Evolutionary conservation across 2,888 invertebrate genomes (phyloP), one percentile per base, ranked within the genome.

Genomic region (Xanthia togata): DNA sequence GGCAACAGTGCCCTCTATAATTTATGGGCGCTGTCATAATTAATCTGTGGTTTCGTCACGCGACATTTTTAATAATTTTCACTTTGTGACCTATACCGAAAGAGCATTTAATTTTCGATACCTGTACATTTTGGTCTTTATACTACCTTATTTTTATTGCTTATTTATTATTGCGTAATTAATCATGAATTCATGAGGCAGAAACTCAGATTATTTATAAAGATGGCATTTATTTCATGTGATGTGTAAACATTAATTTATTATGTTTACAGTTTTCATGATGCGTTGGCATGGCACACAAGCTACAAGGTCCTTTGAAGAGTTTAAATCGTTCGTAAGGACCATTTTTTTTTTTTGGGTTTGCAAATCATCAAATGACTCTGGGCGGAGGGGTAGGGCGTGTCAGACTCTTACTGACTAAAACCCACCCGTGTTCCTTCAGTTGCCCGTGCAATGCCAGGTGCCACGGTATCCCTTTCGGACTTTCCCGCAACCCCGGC

Each of bases 31-130:
- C 62, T 75, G 62, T 80, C 81, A 68, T 85, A 82, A 81, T 81
- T 78, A 80, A 78, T 84, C 57, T 70, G 78, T 47, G 84, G 57
- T 86, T 83, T 68, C 84, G 41, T 78, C 70, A 84, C 57, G 73
- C 67, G 81, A 78, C 78, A 86, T 83, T 86, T n/a, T 81, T 70
- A 76, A 76, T 78, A 76, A 81, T 83, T 83, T 85, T 85, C 87
- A 81, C 87, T 83, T 71, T 60, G 57, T 74, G 81, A 81, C 81
- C 73, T 85, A 63, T 57, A 57, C 62, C 50, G 55, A 74, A 65
- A n/a, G 50, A 26, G 69, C 4, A 57, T 69, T 71, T 68, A 71
- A 78, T 69, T 72, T 63, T 64, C 12, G 70, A 65, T 71, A 76
- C 20, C 63, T 70, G 60, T 65, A 31, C 35, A 68, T 79, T 76